phyloP scores from a whole-genome alignment of 2,797 vertebrate genomes.

The Calcarius lapponicus region DNA sequence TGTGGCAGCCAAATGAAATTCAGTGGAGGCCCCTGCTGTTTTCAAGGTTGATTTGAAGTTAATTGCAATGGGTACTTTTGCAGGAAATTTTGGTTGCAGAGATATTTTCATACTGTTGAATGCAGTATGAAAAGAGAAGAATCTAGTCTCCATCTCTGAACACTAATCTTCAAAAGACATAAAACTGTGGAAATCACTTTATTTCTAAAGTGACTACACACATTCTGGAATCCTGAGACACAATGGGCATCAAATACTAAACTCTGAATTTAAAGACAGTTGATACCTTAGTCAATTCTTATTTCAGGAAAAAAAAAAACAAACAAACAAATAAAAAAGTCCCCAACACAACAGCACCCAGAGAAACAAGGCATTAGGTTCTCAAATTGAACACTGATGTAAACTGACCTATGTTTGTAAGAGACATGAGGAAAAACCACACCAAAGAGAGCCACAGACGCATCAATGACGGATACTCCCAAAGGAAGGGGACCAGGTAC shows the following conservation, averaged over 20 bases:
- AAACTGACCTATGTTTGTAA: conserved; percentile 93
- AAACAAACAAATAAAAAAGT: not conserved
- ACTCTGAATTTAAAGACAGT: not conserved
- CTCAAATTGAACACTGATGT: not conserved
- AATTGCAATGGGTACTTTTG: not conserved
- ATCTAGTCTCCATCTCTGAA: not conserved
- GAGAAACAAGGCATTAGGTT: not conserved
- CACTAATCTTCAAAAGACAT: not conserved
- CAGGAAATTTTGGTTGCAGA: not conserved
- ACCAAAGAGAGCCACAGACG: conserved; percentile 96
- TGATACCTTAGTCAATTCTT: not conserved
- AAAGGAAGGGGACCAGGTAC: conserved; percentile 95
- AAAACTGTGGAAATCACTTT: not conserved
- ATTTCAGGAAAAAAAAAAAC: not conserved
- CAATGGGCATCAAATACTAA: not conserved
- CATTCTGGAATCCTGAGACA: not conserved
- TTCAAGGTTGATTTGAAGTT: not conserved
- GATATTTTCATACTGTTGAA: not conserved
- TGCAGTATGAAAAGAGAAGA: not conserved
- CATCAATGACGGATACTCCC: conserved; percentile 97
- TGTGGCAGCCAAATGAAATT: not conserved
- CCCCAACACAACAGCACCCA: not conserved
- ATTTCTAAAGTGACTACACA: not conserved
- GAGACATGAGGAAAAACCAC: conserved; percentile 99
- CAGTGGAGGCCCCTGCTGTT: not conserved